Evolutionary conservation across 2,888 invertebrate genomes (phyloP).

Genomic region (Tetragonula carbonaria): DNA sequence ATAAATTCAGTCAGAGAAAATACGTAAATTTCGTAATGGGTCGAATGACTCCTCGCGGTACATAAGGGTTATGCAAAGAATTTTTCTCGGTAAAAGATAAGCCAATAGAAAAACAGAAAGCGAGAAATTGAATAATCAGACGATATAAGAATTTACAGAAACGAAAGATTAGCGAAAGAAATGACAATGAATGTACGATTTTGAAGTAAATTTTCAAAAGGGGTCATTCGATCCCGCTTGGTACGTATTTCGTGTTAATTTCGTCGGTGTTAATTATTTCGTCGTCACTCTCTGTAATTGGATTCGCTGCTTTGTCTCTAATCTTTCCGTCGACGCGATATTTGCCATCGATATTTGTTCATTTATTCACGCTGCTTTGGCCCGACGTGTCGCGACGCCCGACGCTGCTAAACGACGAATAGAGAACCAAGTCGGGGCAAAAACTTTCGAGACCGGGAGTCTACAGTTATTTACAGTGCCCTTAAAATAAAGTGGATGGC

Average conservation of each 20-base stretch:
- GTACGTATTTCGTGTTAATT: not conserved
- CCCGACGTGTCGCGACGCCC: not conserved
- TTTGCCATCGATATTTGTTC: not conserved
- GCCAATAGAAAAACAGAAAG: too few relatives aligned
- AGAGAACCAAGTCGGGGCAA: conserved; percentile 4
- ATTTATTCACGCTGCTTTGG: not conserved
- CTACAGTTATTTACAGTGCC: conserved; percentile 52
- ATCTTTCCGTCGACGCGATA: not conserved
- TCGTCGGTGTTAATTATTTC: not conserved
- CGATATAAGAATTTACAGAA: too few relatives aligned
- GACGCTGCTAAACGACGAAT: not conserved
- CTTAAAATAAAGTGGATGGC: conserved; percentile 47
- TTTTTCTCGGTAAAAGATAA: too few relatives aligned
- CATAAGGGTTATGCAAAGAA: too few relatives aligned
- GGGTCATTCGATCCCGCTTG: too few relatives aligned
- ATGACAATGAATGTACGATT: too few relatives aligned
- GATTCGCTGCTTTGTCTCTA: not conserved
- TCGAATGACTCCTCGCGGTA: too few relatives aligned
- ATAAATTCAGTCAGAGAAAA: too few relatives aligned
- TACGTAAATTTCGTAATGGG: too few relatives aligned
- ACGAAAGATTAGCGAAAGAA: too few relatives aligned
- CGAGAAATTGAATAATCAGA: too few relatives aligned
- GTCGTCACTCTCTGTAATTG: not conserved
- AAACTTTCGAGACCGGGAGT: conserved; percentile 38
- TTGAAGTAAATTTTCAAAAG: too few relatives aligned